A percentile compares a stretch with the other conserved stretches of the same genome.
phyloP scores from a whole-genome alignment of 2,113 vertebrate species.

The Muntiacus reevesi region DNA sequence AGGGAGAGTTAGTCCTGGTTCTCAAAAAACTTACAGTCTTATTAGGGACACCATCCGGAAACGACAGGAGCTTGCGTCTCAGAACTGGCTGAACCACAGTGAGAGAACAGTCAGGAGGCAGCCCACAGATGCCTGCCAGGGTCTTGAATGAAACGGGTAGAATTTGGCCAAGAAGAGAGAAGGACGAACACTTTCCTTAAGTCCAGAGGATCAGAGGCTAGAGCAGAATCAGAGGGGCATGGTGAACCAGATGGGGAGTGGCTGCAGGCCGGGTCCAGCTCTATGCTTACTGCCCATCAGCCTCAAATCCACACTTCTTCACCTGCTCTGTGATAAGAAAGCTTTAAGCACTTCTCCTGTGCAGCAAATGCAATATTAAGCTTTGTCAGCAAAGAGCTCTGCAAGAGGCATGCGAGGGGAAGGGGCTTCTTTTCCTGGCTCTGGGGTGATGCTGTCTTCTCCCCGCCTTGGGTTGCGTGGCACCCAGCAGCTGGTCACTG shows the following conservation, averaged over 20 bases:
- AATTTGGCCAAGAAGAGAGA: not conserved
- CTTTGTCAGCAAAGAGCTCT: not conserved
- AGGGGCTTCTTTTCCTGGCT: not conserved
- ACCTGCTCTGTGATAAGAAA: not conserved
- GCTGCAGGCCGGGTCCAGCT: not conserved
- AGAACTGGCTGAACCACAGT: not conserved
- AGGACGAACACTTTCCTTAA: not conserved
- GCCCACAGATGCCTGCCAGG: not conserved
- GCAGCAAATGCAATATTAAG: not conserved
- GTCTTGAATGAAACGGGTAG: not conserved
- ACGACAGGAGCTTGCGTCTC: not conserved
- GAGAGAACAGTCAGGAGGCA: not conserved
- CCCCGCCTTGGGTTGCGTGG: not conserved
- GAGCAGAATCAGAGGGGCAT: fast-evolving
- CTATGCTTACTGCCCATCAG: fast-evolving
- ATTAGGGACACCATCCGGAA: not conserved
- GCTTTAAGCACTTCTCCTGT: not conserved
- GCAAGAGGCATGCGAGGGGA: not conserved
- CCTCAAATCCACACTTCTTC: no score
- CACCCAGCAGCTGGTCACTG: not conserved
- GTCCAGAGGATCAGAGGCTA: not conserved
- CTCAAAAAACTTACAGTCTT: not conserved
- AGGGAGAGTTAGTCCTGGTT: not conserved
- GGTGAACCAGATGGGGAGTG: fast-evolving
- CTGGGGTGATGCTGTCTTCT: not conserved